Evolutionary conservation across 2,113 vertebrate species (phyloP), one percentile per base, ranked within the genome.

Genomic region (Nothoprocta pentlandii): DNA sequence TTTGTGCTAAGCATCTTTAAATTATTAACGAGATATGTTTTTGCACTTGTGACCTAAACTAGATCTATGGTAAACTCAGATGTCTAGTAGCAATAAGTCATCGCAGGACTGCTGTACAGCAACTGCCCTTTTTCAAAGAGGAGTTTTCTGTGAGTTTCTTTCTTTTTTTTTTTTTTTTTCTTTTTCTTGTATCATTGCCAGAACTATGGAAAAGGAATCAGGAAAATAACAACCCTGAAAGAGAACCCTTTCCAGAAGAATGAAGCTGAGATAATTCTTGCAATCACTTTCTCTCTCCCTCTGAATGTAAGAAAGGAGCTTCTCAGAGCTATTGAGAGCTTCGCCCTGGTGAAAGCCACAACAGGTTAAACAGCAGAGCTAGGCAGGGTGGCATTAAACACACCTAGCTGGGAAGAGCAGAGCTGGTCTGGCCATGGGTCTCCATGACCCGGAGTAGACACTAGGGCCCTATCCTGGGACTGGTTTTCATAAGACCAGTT

Each of bases 1-100:
- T 97, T 97, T 97, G 92, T 94, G 94, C 95, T 96, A 96, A 97
- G 97, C 83, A 87, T 89, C 71, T 97, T 97, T 97, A 97, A 98
- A 97, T 97, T 56, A 97, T 98, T 97, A 98, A 98, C 71, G 12
- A 93, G 97, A 95, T 96, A 92, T 71, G 88, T 69, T 96, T 95
- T 89, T 96, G 96, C 96, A 91, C 97, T 97, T 56, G 25, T 92
- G 96, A 97, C 97, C 97, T 90, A 70, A 94, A 80, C 46, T 26
- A 84, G 80, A 93, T 96, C 90, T 81, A 85, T 69, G 80, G 86
- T 93, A 94, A 97, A 97, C 90, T 96, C 88, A 25, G 47, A 81
- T 68, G 63, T 87, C 91, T 95, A 77, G 63, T 96, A 85, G 86
- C 92, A 96, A 28, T 89, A 94, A 95, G 47, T 88, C 92, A 89